Conservation (phyloP, 35 echinoderm and acorn worm species). For the Heliocidaris tuberculata region DNA sequence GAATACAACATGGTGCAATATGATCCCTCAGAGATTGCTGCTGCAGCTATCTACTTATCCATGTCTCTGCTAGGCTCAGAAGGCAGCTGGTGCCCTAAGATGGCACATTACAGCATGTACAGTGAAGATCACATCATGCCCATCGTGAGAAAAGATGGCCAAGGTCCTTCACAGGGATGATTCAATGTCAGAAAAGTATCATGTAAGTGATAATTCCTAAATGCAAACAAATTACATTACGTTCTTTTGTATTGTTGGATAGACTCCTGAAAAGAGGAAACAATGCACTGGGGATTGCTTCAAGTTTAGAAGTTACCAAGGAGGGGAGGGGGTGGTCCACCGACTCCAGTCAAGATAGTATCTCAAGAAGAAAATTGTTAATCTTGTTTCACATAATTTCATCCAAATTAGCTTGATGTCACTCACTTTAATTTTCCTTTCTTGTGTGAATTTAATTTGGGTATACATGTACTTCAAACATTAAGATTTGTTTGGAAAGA, state of each 20-base stretch:
- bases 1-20: slow-evolving; percentile 92
- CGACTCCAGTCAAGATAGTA: no score
- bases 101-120: slow-evolving; percentile 85
- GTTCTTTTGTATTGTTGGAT: background rate
- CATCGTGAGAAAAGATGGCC: slow-evolving; percentile 78
- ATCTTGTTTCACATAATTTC: no score
- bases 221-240: background rate
- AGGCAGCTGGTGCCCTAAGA: slow-evolving; percentile 54
- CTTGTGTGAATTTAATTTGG: no score
- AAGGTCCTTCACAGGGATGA: slow-evolving; percentile 46
- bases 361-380: no score
- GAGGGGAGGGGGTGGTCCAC: background rate
- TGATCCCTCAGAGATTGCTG: slow-evolving; percentile 93
- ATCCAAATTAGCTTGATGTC: no score
- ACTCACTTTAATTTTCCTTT: no score
- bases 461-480: no score
- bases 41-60: slow-evolving; percentile 86
- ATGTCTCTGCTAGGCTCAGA: slow-evolving; percentile 71
- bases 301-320: background rate
- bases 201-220: slow-evolving; percentile 61
- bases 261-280: background rate
- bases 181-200: slow-evolving; percentile 75
- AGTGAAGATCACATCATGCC: slow-evolving; percentile 64
- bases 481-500: no score
- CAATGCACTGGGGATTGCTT: background rate